These are phyloP conservation scores for Brachionus rubens DNA, from an alignment of 1,140 invertebrate species.

Conservation along the genomic window DNA sequence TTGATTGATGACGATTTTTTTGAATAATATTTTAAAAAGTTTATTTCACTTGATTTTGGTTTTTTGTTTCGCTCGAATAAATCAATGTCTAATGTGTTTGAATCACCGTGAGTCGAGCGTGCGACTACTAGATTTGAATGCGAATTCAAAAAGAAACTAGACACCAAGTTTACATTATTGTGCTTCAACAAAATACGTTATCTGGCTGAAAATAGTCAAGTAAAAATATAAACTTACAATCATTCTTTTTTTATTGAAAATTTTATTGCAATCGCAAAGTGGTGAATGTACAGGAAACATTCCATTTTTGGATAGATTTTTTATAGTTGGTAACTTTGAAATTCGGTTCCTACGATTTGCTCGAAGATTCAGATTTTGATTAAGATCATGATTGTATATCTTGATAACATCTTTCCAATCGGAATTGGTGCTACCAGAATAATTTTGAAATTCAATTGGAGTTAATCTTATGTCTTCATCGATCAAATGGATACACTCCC, in stretches of 20 bases:
- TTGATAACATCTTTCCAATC: constrained; percentile 38
- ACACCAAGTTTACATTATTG: not conserved
- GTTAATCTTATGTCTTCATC: not conserved
- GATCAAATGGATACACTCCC: not conserved
- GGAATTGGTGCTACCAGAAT: constrained; percentile 10
- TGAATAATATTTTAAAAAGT: constrained; percentile 3
- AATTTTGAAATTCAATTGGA: constrained; percentile 40
- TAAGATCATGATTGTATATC: constrained; percentile 8
- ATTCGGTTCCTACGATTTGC: not conserved
- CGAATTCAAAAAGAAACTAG: constrained; percentile 1
- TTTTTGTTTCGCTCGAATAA: not conserved
- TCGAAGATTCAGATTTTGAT: not conserved
- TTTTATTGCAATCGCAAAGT: not conserved
- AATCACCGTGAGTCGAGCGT: not conserved
- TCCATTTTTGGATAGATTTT: not conserved
- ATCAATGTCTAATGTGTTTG: not conserved
- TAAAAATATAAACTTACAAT: not conserved
- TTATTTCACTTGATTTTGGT: not conserved
- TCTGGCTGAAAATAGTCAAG: too few species aligned
- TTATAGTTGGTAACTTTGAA: not conserved
- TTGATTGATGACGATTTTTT: not conserved
- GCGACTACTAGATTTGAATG: not conserved
- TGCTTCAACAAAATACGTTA: not conserved
- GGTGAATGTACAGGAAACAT: not conserved
- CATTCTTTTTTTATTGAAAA: not conserved